These are phyloP conservation scores for Gouania willdenowi DNA, from an alignment of 2,797 vertebrate genomes.

Conservation along the genomic window DNA sequence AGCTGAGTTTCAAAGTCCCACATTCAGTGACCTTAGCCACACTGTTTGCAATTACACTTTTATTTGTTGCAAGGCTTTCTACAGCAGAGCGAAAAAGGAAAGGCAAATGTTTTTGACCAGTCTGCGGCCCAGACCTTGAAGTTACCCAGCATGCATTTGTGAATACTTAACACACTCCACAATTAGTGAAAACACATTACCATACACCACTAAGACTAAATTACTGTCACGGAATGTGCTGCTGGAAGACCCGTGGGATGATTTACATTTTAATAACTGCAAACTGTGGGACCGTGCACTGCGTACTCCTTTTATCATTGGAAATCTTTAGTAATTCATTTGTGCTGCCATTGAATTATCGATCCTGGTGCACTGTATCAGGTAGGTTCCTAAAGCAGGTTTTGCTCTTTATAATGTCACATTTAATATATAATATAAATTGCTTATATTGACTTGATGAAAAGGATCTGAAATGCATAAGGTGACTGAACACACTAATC, in stretches of 20 bases:
- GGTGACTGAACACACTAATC: constrained; percentile 1
- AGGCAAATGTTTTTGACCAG: constrained; percentile 11
- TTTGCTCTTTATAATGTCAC: constrained; percentile 2
- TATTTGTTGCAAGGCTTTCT: constrained; percentile 24
- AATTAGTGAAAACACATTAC: constrained; percentile 17
- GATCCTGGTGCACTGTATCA: constrained; percentile 16
- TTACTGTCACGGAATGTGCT: constrained; percentile 24
- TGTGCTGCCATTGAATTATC: constrained; percentile 25
- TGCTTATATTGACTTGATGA: constrained; percentile 11
- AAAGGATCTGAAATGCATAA: constrained; percentile 2
- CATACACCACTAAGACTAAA: constrained; percentile 11
- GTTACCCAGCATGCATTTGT: constrained; percentile 5
- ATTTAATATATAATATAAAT: constrained; percentile 18
- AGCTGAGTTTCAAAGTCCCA: constrained; percentile 25
- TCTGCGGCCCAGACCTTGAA: constrained; percentile 8
- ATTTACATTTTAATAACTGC: constrained; percentile 26
- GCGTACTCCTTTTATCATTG: constrained; percentile 10
- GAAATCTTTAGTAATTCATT: constrained; percentile 31
- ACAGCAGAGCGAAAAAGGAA: background rate
- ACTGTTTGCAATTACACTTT: constrained; percentile 31
- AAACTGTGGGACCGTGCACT: constrained; percentile 8
- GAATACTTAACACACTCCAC: constrained; percentile 7
- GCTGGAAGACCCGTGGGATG: constrained; percentile 22
- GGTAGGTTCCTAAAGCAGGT: background rate
- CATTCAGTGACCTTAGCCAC: constrained; percentile 28